These are phyloP conservation scores for Stratiomys singularior DNA, from an alignment of 2,888 invertebrate genomes.

Conservation along the genomic window DNA sequence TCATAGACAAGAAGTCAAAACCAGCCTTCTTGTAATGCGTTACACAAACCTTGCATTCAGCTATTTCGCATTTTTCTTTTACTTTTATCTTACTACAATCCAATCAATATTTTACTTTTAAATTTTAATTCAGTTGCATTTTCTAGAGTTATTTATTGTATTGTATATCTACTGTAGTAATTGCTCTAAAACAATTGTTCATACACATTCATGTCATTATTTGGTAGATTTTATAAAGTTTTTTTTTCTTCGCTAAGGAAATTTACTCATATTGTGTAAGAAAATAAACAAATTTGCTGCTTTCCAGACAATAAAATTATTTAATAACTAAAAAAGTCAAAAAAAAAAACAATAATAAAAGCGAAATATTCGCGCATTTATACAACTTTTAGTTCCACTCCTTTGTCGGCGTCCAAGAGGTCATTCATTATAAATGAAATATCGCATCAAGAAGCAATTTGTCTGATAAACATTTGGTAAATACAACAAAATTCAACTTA, in stretches of 20 bases:
- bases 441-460: background rate
- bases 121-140: slow-evolving; percentile 1
- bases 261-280: background rate
- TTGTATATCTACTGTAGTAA: slow-evolving; percentile 11
- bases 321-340: slow-evolving; percentile 12
- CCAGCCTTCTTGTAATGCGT: background rate
- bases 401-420: background rate
- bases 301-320: background rate
- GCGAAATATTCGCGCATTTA: slow-evolving; percentile 18
- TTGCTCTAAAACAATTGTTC: background rate
- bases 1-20: background rate
- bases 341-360: background rate
- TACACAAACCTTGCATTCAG: background rate
- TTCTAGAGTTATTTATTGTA: background rate
- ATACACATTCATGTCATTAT: slow-evolving; percentile 3
- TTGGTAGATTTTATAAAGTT: background rate
- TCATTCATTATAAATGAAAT: background rate
- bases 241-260: background rate
- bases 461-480: slow-evolving; percentile 9
- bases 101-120: slow-evolving; percentile 4
- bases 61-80: background rate
- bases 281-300: background rate
- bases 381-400: background rate
- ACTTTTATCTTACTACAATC: background rate
- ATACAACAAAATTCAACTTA: slow-evolving; percentile 32